Evolutionary conservation across 2,113 vertebrate species (phyloP).

Genomic region (Dasyurus viverrinus): DNA sequence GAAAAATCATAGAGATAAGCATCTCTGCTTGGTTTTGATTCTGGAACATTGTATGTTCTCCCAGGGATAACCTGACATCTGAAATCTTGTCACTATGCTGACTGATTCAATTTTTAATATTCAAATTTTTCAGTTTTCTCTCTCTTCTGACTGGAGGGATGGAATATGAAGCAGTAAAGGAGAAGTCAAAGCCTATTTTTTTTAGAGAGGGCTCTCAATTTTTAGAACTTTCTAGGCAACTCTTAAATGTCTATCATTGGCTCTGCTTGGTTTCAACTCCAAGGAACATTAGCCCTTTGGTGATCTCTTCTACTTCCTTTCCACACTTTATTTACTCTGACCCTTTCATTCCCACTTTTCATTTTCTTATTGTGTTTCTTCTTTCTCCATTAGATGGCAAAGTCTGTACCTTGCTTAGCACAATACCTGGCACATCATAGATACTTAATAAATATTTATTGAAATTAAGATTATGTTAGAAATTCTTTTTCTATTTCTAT

Average conservation of each 20-base stretch:
- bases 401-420: background rate
- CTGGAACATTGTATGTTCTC: background rate
- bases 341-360: background rate
- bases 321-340: background rate
- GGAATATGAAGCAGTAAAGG: background rate
- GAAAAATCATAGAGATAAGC: background rate
- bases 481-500: background rate
- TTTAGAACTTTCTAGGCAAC: background rate
- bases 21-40: background rate
- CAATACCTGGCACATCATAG: background rate
- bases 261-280: background rate
- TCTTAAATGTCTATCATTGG: background rate
- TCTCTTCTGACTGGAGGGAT: background rate
- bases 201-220: background rate
- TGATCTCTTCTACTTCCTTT: background rate
- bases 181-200: background rate
- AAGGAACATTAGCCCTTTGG: background rate
- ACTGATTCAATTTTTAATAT: background rate
- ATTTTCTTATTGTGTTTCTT: background rate
- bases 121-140: background rate
- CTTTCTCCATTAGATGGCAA: background rate
- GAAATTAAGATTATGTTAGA: background rate
- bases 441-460: background rate
- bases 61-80: background rate
- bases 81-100: background rate